Evolutionary conservation across 2,797 vertebrate species (phyloP).

Genomic region (Centroberyx gerrardi): DNA sequence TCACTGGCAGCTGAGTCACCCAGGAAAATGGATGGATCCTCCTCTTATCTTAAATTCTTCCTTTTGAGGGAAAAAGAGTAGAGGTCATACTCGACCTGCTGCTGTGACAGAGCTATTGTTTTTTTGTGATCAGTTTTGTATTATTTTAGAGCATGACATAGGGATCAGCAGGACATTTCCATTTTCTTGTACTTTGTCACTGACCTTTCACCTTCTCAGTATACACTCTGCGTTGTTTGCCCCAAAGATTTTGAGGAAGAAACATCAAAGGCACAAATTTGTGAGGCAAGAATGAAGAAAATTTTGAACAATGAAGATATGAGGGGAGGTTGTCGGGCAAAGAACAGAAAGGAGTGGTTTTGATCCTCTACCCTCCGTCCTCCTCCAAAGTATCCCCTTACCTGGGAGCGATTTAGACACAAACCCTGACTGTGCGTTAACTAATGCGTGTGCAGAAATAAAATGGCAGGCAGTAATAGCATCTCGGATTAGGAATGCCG

Average conservation of each 20-base stretch:
- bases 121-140: not conserved
- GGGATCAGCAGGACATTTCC: too few relatives aligned
- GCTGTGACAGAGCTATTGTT: not conserved
- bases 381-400: not conserved
- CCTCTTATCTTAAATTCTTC: slow-evolving; percentile 20
- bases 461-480: slow-evolving; percentile 8
- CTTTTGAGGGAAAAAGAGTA: slow-evolving; percentile 4
- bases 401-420: slow-evolving; percentile 9
- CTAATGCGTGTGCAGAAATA: slow-evolving; percentile 6
- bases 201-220: too few relatives aligned
- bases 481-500: slow-evolving; percentile 5
- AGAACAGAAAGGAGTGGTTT: not conserved
- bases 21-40: slow-evolving; percentile 42
- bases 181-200: too few relatives aligned
- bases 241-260: too few relatives aligned
- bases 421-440: slow-evolving; percentile 6
- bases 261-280: too few relatives aligned
- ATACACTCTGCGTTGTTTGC: too few relatives aligned
- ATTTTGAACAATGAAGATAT: too few relatives aligned
- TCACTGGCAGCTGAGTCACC: slow-evolving; percentile 56
- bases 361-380: not conserved
- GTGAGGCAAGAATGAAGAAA: too few relatives aligned
- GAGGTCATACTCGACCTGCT: not conserved
- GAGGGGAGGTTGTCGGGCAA: too few relatives aligned
- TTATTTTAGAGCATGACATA: too few relatives aligned